phyloP scores from a whole-genome alignment of 2,888 invertebrate genomes.

The Beris chalybata region DNA sequence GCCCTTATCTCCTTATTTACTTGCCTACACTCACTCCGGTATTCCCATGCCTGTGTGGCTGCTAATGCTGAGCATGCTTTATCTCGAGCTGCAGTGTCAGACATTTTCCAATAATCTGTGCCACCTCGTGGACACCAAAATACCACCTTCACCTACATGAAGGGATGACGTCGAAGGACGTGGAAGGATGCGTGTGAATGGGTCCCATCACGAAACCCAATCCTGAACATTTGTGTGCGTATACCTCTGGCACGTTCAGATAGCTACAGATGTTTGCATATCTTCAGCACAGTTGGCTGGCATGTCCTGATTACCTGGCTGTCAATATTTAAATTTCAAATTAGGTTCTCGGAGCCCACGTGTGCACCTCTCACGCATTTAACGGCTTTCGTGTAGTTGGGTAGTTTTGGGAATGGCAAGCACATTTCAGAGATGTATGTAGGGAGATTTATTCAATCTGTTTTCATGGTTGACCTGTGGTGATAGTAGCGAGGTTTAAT shows the following conservation, averaged over 20 bases:
- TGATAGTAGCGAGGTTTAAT: too few relatives aligned
- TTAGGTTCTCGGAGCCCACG: constrained; percentile 34
- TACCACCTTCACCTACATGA: constrained; percentile 7
- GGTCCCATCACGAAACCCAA: constrained; percentile 9
- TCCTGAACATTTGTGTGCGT: constrained; percentile 18
- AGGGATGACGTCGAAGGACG: neutral
- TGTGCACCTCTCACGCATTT: constrained; percentile 6
- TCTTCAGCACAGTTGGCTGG: constrained; percentile 16
- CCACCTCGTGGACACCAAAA: constrained; percentile 21
- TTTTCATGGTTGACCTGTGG: too few relatives aligned
- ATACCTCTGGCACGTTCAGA: constrained; percentile 4
- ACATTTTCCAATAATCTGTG: constrained; percentile 39
- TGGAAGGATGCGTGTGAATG: constrained; percentile 31
- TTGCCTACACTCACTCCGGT: constrained; percentile 34
- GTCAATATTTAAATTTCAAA: constrained; percentile 40
- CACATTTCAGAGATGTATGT: too few relatives aligned
- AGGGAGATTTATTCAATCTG: too few relatives aligned
- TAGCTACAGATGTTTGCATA: neutral
- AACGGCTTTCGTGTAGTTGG: neutral
- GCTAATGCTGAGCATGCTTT: constrained; percentile 40
- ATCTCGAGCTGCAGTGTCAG: constrained; percentile 40
- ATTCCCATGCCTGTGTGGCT: constrained; percentile 29
- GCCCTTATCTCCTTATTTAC: constrained; percentile 36
- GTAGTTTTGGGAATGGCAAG: too few relatives aligned
- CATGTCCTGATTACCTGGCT: constrained; percentile 32